phyloP scores from a whole-genome alignment of 2,113 vertebrate species.

The Laticauda colubrina region DNA sequence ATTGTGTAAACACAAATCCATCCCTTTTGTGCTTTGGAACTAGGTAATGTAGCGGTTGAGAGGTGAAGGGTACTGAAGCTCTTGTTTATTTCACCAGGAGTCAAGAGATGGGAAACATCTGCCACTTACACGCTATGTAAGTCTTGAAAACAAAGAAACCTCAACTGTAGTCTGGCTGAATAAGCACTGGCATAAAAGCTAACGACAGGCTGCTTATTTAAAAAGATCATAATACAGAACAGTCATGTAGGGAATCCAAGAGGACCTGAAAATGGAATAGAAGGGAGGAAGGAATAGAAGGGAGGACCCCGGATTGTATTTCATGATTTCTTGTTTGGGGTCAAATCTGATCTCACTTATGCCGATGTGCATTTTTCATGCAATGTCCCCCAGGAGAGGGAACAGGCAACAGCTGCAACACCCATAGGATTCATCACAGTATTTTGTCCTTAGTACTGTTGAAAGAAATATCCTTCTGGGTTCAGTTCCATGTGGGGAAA shows the following conservation, averaged over 20 bases:
- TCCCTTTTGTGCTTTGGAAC: constrained; percentile 60
- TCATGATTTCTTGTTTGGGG: constrained; percentile 52
- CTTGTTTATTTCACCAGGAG: constrained; percentile 72
- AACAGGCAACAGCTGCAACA: neutral
- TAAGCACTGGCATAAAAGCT: constrained; percentile 71
- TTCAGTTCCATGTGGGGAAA: no score
- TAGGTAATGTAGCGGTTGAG: constrained; percentile 69
- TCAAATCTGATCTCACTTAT: constrained; percentile 41
- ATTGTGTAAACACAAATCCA: constrained; percentile 64
- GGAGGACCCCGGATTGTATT: constrained; percentile 46
- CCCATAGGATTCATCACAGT: neutral
- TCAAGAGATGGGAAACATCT: constrained; percentile 71
- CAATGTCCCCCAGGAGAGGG: neutral
- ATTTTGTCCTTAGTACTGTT: neutral
- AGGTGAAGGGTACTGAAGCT: constrained; percentile 68
- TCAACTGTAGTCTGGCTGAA: constrained; percentile 64
- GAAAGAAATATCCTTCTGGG: no score
- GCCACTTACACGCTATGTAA: constrained; percentile 65
- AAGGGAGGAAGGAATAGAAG: constrained; percentile 25
- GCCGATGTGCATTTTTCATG: neutral
- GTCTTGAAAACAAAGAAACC: constrained; percentile 68
- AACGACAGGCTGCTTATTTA: constrained; percentile 72
- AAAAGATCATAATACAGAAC: constrained; percentile 68
- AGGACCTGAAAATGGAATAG: constrained; percentile 26
- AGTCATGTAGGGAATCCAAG: constrained; percentile 58